Percentiles rank a stretch among this genome's conserved stretches.
Conservation (phyloP, 2,113 vertebrate genomes). For the Taxidea taxus region DNA sequence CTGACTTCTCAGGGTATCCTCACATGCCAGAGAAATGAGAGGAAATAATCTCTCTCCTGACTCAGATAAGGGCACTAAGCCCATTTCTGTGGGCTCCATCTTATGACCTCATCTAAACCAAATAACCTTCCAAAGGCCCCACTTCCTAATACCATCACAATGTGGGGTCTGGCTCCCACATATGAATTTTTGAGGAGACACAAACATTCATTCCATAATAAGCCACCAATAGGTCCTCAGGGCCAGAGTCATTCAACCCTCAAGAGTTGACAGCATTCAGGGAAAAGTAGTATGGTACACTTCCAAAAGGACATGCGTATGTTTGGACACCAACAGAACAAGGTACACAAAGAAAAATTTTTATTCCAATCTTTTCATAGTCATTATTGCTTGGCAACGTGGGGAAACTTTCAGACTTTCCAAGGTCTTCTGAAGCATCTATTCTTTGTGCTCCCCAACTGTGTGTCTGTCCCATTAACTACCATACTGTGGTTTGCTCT, state of each 20-base stretch:
- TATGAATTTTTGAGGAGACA: background rate
- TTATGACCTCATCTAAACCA: background rate
- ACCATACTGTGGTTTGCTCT: background rate
- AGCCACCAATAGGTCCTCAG: background rate
- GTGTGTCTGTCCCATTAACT: background rate
- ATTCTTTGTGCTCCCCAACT: background rate
- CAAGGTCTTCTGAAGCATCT: background rate
- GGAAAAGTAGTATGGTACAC: background rate
- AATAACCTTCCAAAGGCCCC: background rate
- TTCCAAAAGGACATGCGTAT: conserved; percentile 22
- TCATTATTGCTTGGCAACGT: conserved; percentile 38
- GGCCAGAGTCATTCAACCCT: background rate
- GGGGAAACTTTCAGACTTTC: background rate
- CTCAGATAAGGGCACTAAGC: background rate
- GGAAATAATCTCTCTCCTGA: background rate
- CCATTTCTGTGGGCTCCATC: background rate
- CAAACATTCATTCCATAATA: background rate
- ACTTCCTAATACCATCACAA: background rate
- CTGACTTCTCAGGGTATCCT: background rate
- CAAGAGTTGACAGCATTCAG: background rate
- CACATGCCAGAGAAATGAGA: background rate
- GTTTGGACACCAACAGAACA: background rate
- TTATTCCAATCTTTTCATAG: background rate
- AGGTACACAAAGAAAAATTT: background rate
- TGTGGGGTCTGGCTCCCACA: background rate